Base-by-base conservation (phyloP, 2,888 invertebrate species). In the Aphidoletes aphidimyza region DNA sequence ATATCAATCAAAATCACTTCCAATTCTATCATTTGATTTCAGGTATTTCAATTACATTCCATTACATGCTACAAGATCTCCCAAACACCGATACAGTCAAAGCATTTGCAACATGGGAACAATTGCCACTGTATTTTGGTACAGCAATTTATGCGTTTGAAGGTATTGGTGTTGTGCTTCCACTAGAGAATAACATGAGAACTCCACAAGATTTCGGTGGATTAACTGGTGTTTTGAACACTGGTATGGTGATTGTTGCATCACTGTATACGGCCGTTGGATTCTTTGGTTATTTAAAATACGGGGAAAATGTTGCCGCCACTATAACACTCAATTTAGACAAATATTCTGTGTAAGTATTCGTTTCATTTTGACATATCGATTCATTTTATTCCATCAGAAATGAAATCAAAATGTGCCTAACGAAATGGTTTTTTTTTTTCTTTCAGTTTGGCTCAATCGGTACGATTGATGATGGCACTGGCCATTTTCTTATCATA, bases 131-230 rank as follows among this genome's bases (percentile, higher is more conserved):
- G 19, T 47, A 9, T 3, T 17, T 47, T 5, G 47, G 17, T 17
- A 47, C 19, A 17, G 19, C 98, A 34, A 95, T 98, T 87, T 98
- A 97, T 90, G 96, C 98, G 1, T 98, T 98, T 90, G 98, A 98
- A 91, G 98, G 97, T 85, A 98, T 98, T 87, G 95, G 95, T 87
- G 93, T 95, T 90, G 94, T 97, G 84, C 91, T 98, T 84, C 98
- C 98, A 0, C 90, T 98, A 86, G 97, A 97, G 90, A 97, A 97
- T 89, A 95, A 96, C 88, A 97, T 98, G 97, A 94, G 93, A 88
- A 93, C 93, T 2, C 97, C 97, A 0, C 93, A 94, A 88, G 95
- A 94, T 88, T 97, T 98, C 90, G 93, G 94, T 14, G 97, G 97
- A 8, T 93, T 93, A 90, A 94, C 93, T 36, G 97, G 98, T 0